phyloP scores from a whole-genome alignment of 2,113 vertebrate species.

The Heteronetta atricapilla region DNA sequence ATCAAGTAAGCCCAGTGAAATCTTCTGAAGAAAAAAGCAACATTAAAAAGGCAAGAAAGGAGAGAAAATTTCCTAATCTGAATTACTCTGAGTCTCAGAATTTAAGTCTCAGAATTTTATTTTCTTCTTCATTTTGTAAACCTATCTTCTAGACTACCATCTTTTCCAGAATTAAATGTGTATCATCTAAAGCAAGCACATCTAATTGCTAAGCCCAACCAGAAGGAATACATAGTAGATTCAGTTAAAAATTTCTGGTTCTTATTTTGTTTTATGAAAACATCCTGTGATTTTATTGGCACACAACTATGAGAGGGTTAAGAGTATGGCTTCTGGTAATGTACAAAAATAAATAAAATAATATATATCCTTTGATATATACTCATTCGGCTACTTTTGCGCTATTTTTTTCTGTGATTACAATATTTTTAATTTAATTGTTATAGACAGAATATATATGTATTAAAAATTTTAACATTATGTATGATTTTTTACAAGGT shows the following conservation, averaged over 20 bases:
- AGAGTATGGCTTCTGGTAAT: not conserved
- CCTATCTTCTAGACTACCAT: not conserved
- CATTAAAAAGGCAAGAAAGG: not conserved
- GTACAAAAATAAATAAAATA: not conserved
- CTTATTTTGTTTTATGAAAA: not conserved
- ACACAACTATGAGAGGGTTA: not conserved
- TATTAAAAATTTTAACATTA: not conserved
- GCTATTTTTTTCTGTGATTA: not conserved
- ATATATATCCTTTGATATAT: not conserved
- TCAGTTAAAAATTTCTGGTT: not conserved
- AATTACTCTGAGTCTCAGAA: not conserved
- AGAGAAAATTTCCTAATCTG: not conserved
- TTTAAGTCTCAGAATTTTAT: not conserved
- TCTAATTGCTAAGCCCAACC: not conserved
- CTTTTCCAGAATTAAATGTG: not conserved
- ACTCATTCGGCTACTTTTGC: not conserved
- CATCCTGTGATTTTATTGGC: not conserved
- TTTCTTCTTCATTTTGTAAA: not conserved
- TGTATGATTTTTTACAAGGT: not conserved
- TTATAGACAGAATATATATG: not conserved
- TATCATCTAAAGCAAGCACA: not conserved
- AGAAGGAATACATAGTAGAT: not conserved
- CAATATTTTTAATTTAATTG: not conserved
- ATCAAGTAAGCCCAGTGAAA: not conserved
- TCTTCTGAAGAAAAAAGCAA: not conserved